These are phyloP conservation scores for Otis tarda DNA, from an alignment of 2,113 vertebrate species.

Conservation along the genomic window DNA sequence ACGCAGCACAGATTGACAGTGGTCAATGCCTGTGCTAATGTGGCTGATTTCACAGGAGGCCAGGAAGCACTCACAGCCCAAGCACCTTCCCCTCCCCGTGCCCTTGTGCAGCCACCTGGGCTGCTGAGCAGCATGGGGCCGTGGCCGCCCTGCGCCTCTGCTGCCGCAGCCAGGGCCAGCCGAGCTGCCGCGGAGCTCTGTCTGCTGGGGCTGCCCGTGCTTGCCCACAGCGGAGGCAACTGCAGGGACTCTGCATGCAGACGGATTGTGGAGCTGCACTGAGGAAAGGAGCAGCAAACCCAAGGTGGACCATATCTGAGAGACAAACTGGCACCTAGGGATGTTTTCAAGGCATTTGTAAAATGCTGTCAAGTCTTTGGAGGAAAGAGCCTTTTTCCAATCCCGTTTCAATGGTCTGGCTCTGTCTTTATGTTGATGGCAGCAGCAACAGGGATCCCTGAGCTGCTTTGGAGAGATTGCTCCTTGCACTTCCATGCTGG, in stretches of 20 bases:
- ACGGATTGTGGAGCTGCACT: neutral
- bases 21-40: constrained; percentile 39
- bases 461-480: constrained; percentile 29
- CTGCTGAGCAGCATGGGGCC: neutral
- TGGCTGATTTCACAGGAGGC: constrained; percentile 6
- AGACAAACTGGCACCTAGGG: neutral
- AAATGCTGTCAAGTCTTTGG: neutral
- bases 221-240: neutral
- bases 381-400: neutral
- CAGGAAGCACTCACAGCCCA: neutral
- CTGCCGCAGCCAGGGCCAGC: neutral
- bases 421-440: constrained; percentile 14
- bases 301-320: neutral
- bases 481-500: constrained; percentile 30
- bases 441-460: constrained; percentile 33
- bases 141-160: neutral
- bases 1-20: neutral
- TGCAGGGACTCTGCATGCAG: neutral
- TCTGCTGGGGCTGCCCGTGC: accelerated
- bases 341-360: neutral
- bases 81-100: neutral
- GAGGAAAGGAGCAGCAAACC: neutral
- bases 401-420: neutral
- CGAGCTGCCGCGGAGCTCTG: neutral
- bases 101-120: neutral